Evolutionary conservation across 1,140 invertebrate species (phyloP), one percentile per base, ranked within the genome.

Genomic region (Drosophila subobscura): DNA sequence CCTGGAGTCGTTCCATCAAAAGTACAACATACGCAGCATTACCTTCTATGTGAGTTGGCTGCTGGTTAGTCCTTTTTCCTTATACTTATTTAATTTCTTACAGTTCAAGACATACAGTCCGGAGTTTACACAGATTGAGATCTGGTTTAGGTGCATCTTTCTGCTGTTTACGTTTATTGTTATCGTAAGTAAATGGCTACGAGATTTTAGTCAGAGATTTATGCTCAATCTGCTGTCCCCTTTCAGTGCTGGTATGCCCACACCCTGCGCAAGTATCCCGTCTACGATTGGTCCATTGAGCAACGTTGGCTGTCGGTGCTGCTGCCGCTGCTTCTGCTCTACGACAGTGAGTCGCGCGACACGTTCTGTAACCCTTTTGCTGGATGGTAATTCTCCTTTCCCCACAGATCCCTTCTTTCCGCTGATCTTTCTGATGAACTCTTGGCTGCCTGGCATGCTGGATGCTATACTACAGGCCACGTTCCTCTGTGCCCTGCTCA

Each of bases 41-140:
- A 94, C 94, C 40, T 99, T 98, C 92, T 96, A 96, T 93, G 97
- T 98, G 92, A 97, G 96, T 96, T 6, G 92, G 90, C 2, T 5
- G 16, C 73, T 89, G 85, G 22, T 37, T 45, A 5, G 5, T 53
- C 10, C 5, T 33, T 42, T 50, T 40, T 41, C 0, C 1, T 51
- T 51, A n/a, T 14, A 5, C 22, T 16, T 22, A 37, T 16, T 3
- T 8, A 10, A 33, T 41, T 7, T 5, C 10, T 47, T 47, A 67
- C 93, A 99, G 97, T 98, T 99, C 91, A 98, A 98, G 92, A 98
- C 96, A 8, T 99, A 98, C 92, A 99, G 98, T 92, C 96, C 97
- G 51, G 95, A 95, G 0, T 99, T 99, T 89, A 99, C 98, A 7
- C 97, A 98, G 92, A 96, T 99, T 83, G 98, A 99, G 93, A 98